Evolutionary conservation across 1,140 invertebrate genomes (phyloP), one percentile per base, ranked within the genome.

Genomic region (Tetramorium alpestre): DNA sequence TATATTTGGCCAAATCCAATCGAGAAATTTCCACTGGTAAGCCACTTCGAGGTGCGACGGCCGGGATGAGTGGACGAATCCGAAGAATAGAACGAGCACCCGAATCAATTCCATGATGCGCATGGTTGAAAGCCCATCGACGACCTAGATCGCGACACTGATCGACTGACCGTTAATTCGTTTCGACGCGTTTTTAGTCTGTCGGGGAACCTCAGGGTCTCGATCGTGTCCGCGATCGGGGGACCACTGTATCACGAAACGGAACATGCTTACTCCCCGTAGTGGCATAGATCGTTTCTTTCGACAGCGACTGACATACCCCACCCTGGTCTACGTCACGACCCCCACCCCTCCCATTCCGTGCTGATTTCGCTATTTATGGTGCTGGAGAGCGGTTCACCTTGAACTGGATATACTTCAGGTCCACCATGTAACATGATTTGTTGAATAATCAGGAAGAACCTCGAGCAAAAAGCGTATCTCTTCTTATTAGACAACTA

Each of bases 11-110:
- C 90, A 91, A 28, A 92, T 86, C 95, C 95, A 95, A 73, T 95
- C 94, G 38, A 95, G 47, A 82, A 92, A 95, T 56, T 94, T 94
- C 95, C 95, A 95, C 58, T 93, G 92, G 75, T 88, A 94, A 2
- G 77, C 88, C 10, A 95, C 92, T 47, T 93, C 86, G 18, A 95
- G 81, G n/a, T 67, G 56, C 10, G 8, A 54, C 38, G 64, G 77
- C 10, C 60, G 58, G 13, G 64, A 82, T 6, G 58, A 69, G 10
- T 22, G 64, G 22, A 84, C 13, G 3, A 49, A n/a, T 0, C 77
- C 72, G 18, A 88, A 3, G 13, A 69, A 6, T 13, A 90, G 11
- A 8, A 90, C 28, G 16, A 90, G 13, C 28, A 41, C 41, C 70
- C 54, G 69, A 8, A 84, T 75, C 13, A 62, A 58, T 28, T 41